Evolutionary conservation across 2,888 invertebrate genomes (phyloP), one percentile per base, ranked within the genome.

Genomic region (Eurytoma adleriae): DNA sequence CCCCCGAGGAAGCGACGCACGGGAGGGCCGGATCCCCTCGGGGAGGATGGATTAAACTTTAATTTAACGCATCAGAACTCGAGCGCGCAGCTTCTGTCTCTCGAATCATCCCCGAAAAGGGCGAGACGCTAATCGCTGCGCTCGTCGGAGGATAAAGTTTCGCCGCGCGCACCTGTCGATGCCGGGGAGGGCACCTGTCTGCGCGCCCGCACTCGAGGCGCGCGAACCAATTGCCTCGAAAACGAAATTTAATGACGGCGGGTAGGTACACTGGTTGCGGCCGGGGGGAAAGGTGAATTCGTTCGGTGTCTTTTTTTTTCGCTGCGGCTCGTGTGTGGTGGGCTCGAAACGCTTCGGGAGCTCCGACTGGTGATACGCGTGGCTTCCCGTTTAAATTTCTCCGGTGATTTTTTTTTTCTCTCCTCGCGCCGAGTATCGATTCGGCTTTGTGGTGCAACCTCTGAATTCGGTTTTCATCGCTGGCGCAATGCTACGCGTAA

Each of bases 31-130:
- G 50, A 30, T 72, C 82, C 70, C 76, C 78, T 79, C 71, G 57
- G n/a, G 24, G 24, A 1, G 24, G 61, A 56, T 85, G 86, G 87
- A 85, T 89, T 88, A 86, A 87, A 88, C 87, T 89, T 89, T 88
- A 90, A 90, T 90, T 90, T 90, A 90, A 90, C 90, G 90, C 90
- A 89, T 90, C 89, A 87, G 84, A 79, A 85, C 87, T 84, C 85
- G 84, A 80, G 85, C 61, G 52, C 20, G 48, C 18, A 30, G 40
- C 61, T 66, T 66, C 16, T 24, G 3, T 40, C 67, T n/a, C 27
- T 64, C 48, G 18, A 62, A 77, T 67, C 78, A 72, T 71, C 72
- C 61, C 66, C 73, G 68, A 72, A 68, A 52, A 50, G 56, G 62
- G 14, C 66, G n/a, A 24, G 69, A 1, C 61, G 57, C 66, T 73